A percentile compares a stretch with the other conserved stretches of the same genome.
Evolutionary conservation across 2,888 invertebrate genomes (phyloP).

Genomic region (Leptinotarsa tumamoca): DNA sequence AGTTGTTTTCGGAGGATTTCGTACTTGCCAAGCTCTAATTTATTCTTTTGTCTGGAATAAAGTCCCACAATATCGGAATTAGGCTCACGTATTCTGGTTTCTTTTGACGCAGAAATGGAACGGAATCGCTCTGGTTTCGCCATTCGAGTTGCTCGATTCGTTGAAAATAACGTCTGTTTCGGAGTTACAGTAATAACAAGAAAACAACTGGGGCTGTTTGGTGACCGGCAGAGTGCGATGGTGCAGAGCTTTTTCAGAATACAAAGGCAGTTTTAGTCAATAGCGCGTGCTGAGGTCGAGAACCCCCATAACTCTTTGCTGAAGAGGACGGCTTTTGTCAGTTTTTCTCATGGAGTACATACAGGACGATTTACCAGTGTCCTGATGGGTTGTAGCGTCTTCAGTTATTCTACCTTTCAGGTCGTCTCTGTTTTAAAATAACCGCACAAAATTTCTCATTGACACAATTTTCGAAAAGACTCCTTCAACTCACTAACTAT

Average conservation of each 20-base stretch:
- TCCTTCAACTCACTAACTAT: too few species aligned
- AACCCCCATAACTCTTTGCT: too few species aligned
- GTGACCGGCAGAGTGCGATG: neutral
- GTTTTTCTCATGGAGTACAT: too few species aligned
- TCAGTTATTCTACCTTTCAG: too few species aligned
- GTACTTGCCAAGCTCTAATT: conserved; percentile 15
- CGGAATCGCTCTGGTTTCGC: neutral
- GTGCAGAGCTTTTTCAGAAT: neutral
- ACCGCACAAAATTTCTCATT: too few species aligned
- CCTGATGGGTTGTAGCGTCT: too few species aligned
- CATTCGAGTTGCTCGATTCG: conserved; percentile 4
- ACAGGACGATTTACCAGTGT: too few species aligned
- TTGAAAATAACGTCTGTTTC: conserved; percentile 15
- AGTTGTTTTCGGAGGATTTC: conserved; percentile 11
- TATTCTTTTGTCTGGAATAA: conserved; percentile 23
- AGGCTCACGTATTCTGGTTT: conserved; percentile 27
- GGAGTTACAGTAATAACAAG: conserved; percentile 15
- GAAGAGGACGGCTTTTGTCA: too few species aligned
- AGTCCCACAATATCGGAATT: conserved; percentile 13
- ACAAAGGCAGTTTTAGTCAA: neutral
- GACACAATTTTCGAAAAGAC: too few species aligned
- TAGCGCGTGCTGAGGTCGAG: neutral
- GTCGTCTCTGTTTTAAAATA: too few species aligned
- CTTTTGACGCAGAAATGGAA: conserved; percentile 22
- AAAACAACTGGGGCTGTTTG: neutral